These are phyloP conservation scores for Drosophila tristis DNA, from an alignment of 1,140 invertebrate species.

Conservation along the genomic window DNA sequence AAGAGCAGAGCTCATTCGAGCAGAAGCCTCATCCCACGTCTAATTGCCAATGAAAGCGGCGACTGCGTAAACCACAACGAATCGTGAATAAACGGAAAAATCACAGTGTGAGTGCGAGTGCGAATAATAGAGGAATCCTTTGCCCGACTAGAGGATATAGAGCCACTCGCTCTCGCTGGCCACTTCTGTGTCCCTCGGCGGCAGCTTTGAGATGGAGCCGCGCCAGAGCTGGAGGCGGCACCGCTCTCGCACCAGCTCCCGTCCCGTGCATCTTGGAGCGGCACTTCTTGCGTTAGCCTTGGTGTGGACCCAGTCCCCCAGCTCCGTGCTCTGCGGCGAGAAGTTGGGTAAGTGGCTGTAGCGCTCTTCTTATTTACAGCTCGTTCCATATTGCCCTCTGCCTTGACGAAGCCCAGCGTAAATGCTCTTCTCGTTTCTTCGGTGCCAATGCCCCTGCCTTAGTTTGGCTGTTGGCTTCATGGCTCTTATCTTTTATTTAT, in stretches of 20 bases:
- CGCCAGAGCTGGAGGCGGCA: conserved; percentile 10
- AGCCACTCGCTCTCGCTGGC: conserved; percentile 4
- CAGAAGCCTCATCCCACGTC: conserved; percentile 9
- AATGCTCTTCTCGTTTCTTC: no score
- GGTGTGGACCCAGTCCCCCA: conserved; percentile 52
- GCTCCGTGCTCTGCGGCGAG: conserved; percentile 68
- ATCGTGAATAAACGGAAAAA: conserved; percentile 34
- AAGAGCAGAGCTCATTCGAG: background rate
- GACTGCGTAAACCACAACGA: conserved; percentile 9
- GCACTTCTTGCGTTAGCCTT: conserved; percentile 42
- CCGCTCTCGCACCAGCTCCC: conserved; percentile 2
- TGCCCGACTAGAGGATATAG: conserved; percentile 29
- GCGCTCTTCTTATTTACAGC: conserved; percentile 53
- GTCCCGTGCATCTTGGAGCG: conserved; percentile 25
- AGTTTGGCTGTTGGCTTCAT: conserved; percentile 33
- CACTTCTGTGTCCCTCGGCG: conserved; percentile 5
- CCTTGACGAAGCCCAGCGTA: conserved; percentile 10
- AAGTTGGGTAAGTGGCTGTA: conserved; percentile 75
- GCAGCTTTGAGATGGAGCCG: conserved; percentile 39
- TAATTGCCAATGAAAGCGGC: conserved; percentile 57
- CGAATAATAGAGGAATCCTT: conserved; percentile 52
- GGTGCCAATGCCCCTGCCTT: conserved; percentile 16
- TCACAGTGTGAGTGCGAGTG: conserved; percentile 19
- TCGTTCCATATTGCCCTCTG: conserved; percentile 37
- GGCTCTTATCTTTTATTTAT: conserved; percentile 68